These are phyloP conservation scores for human DNA, from an alignment of 2,113 vertebrate genomes.

Conservation along the genomic window GRCh38 chr3:112577501-112578000, in stretches of 20 bases:
- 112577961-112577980: not conserved
- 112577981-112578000: not conserved
- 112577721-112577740: not conserved
- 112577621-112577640: not conserved
- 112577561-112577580: not conserved
- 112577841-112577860: not conserved
- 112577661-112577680: not conserved
- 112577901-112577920: not conserved
- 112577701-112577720: not conserved
- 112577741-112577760: not conserved
- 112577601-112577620: not conserved
- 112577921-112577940: not conserved
- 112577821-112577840: not conserved
- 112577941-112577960: not conserved
- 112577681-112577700: not conserved
- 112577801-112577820: not conserved
- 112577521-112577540: not conserved
- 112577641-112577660: not conserved
- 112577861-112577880: not conserved
- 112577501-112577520: not conserved
- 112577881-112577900: not conserved
- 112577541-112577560: slow-evolving; percentile 23
- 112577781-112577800: not conserved
- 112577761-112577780: not conserved
- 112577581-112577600: not conserved